Conservation (phyloP, 1,140 invertebrate species). For the Centruroides vittatus region DNA sequence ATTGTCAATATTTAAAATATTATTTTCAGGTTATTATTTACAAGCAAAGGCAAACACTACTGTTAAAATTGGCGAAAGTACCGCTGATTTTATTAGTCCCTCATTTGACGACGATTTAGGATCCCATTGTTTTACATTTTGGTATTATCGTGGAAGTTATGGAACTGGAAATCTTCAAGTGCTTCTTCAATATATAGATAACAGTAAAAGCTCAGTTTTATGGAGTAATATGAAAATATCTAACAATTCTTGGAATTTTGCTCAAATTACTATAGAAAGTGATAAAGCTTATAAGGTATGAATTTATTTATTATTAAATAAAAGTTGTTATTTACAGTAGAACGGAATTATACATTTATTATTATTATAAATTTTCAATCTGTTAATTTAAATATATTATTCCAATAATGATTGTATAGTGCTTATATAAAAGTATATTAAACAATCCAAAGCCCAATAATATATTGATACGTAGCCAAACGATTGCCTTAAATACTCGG, state of each 20-base stretch:
- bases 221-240: background rate
- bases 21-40: slow-evolving; percentile 5
- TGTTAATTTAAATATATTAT: too few relatives aligned
- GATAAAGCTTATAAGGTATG: background rate
- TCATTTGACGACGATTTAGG: background rate
- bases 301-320: background rate
- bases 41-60: background rate
- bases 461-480: too few relatives aligned
- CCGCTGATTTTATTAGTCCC: slow-evolving; percentile 1
- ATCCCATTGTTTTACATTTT: slow-evolving; percentile 9
- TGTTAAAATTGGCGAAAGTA: background rate
- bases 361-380: too few relatives aligned
- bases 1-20: too few relatives aligned
- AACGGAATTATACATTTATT: too few relatives aligned
- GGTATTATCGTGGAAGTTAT: slow-evolving; percentile 7
- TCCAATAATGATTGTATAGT: too few relatives aligned
- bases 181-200: background rate
- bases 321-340: too few relatives aligned
- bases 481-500: too few relatives aligned
- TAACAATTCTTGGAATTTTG: slow-evolving; percentile 10
- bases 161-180: slow-evolving; percentile 6
- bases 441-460: too few relatives aligned
- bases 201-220: too few relatives aligned
- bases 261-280: slow-evolving; percentile 1
- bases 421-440: too few relatives aligned